Base-by-base conservation (phyloP, 2,113 vertebrate genomes). In the Oreochromis niloticus region DNA sequence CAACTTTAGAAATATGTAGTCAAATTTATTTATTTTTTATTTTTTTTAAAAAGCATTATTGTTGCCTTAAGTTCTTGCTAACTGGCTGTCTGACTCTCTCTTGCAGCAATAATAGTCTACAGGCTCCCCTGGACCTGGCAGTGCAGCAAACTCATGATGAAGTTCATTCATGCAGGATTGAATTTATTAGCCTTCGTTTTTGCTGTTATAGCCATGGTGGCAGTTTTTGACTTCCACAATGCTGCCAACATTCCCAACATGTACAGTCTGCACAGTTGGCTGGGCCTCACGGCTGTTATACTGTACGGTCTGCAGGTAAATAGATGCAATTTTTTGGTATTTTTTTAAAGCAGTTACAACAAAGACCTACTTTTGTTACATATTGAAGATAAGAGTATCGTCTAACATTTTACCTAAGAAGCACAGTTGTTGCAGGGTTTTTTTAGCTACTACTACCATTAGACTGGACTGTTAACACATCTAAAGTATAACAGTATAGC, bases 241-340 rank as follows among this genome's bases (percentile, higher is more conserved):
- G 66, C 84, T 83, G 68, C n/a, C 13, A 94, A 89, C 2, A 98
- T 98, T 88, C 97, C 98, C 83, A 98, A 99, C 92, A 98, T 99
- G 98, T 99, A 99, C 96, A 99, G 98, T 86, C 95, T 99, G 81
- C 98, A 99, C 96, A 99, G 99, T 96, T 99, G 99, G 99, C 88
- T 99, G 88, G 99, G 98, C 19, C 91, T 99, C 90, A n/a, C 50
- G 11, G 97, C 93, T 24, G 93, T 99, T 80, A 94, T 97, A 84
- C 90, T 98, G 39, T 98, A 97, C 32, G 6, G 94, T 68, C 81
- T 97, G 14, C 98, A 99, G 98, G 99, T 99, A 88, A 96, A 96
- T 91, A 80, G 80, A 75, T 30, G 24, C 88, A 48, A 10, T 55
- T 73, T 30, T 9, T 71, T 9, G 9, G 4, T 0, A 4, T 16